Conservation (phyloP, 2,888 invertebrate species). For the Pyrochroa serraticornis region DNA sequence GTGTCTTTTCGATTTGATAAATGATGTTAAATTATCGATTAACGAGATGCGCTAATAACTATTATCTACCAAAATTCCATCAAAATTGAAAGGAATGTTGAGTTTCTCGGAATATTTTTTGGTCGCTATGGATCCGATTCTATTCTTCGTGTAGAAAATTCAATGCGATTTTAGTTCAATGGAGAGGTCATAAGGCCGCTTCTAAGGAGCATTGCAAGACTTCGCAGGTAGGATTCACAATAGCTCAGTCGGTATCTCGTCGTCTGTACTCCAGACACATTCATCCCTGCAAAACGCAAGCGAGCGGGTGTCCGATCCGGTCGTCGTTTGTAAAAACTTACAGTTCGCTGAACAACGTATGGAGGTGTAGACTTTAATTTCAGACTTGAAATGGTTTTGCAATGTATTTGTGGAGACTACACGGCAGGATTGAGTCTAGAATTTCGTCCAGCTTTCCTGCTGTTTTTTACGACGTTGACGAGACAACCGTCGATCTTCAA, state of each 20-base stretch:
- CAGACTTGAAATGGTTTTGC: constrained; percentile 36
- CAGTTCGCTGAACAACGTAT: constrained; percentile 38
- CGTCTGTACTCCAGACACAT: constrained; percentile 37
- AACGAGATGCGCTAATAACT: background rate
- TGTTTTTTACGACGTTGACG: too few species aligned
- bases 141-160: too few species aligned
- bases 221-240: too few species aligned
- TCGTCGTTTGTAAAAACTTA: constrained; percentile 34
- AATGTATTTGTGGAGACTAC: constrained; percentile 35
- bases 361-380: constrained; percentile 42
- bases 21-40: constrained; percentile 28
- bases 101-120: too few species aligned
- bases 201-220: too few species aligned
- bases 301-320: constrained; percentile 34
- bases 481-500: background rate
- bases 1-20: constrained; percentile 41
- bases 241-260: background rate
- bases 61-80: too few species aligned
- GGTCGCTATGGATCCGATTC: too few species aligned
- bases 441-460: background rate
- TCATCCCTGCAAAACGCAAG: constrained; percentile 27
- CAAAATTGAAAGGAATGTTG: too few species aligned
- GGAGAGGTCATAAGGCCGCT: too few species aligned
- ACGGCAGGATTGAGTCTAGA: constrained; percentile 29
- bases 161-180: too few species aligned